Conservation (phyloP, 2,113 vertebrate genomes). For the Channa maculata region DNA sequence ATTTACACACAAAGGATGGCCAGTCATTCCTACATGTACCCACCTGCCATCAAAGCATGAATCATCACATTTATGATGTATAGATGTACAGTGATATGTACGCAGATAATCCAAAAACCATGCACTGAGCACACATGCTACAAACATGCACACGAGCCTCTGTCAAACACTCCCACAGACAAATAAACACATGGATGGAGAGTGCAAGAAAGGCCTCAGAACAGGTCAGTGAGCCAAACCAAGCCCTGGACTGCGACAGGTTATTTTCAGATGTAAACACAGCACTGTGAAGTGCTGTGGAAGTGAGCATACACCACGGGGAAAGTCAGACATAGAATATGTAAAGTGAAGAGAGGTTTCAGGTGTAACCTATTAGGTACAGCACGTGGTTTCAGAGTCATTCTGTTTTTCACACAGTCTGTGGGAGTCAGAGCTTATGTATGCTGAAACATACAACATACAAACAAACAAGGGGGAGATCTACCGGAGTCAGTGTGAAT, state of each 20-base stretch:
- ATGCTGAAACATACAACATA: background rate
- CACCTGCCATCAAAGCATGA: background rate
- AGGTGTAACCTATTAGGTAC: slow-evolving; percentile 44
- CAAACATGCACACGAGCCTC: slow-evolving; percentile 1
- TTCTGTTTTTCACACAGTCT: background rate
- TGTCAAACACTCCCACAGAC: slow-evolving; percentile 9
- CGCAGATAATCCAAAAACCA: slow-evolving; percentile 8
- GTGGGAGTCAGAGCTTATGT: slow-evolving; percentile 51
- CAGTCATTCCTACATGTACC: too few species aligned
- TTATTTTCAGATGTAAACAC: slow-evolving; percentile 46
- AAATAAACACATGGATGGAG: slow-evolving; percentile 36
- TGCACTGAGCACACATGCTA: background rate
- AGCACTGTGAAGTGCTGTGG: background rate
- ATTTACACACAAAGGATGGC: background rate
- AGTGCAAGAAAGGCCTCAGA: slow-evolving; percentile 1
- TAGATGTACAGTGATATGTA: background rate
- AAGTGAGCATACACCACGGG: background rate
- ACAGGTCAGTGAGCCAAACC: slow-evolving; percentile 17
- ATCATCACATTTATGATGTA: background rate
- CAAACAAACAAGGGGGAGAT: slow-evolving; percentile 7
- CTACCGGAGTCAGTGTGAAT: background rate
- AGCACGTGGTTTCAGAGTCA: background rate
- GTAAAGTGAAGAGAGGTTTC: slow-evolving; percentile 1
- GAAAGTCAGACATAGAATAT: background rate
- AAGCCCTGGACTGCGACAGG: background rate